A percentile compares a stretch with the other conserved stretches of the same genome.
phyloP scores from a whole-genome alignment of 2,113 vertebrate species.

The Podarcis raffonei region DNA sequence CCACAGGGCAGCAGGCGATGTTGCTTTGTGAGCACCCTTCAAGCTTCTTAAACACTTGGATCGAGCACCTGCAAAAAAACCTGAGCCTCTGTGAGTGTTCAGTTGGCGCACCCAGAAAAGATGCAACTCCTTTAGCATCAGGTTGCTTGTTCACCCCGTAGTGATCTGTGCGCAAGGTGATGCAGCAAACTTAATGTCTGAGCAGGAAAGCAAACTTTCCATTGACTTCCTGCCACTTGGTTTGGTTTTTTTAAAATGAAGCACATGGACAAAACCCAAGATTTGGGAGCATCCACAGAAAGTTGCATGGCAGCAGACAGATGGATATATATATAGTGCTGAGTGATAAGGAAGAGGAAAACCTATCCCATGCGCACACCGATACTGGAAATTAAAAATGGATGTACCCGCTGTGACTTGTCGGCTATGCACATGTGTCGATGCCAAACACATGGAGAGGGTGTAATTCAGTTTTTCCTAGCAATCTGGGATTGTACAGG shows the following conservation, averaged over 20 bases:
- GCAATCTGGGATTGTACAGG: conserved; percentile 48
- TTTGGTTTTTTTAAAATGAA: neutral
- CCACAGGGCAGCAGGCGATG: neutral
- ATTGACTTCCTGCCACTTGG: neutral
- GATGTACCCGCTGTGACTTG: neutral
- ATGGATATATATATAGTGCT: neutral
- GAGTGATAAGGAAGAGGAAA: neutral
- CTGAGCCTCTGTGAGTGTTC: neutral
- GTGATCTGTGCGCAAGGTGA: neutral
- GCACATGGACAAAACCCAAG: neutral
- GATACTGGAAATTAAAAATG: neutral
- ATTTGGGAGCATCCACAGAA: neutral
- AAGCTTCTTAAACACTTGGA: neutral
- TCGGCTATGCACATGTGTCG: neutral
- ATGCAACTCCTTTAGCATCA: neutral
- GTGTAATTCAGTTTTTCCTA: conserved; percentile 64
- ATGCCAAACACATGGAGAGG: neutral
- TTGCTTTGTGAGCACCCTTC: neutral
- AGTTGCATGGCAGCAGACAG: too few species aligned
- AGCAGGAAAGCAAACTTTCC: neutral
- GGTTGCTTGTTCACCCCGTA: neutral
- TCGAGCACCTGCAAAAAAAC: too few species aligned
- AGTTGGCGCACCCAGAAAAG: neutral
- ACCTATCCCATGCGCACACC: neutral
- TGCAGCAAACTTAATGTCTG: neutral